Percentiles rank a stretch among this genome's conserved stretches.
phyloP scores from a whole-genome alignment of 2,888 invertebrate species.

The Orchesella flavescens region DNA sequence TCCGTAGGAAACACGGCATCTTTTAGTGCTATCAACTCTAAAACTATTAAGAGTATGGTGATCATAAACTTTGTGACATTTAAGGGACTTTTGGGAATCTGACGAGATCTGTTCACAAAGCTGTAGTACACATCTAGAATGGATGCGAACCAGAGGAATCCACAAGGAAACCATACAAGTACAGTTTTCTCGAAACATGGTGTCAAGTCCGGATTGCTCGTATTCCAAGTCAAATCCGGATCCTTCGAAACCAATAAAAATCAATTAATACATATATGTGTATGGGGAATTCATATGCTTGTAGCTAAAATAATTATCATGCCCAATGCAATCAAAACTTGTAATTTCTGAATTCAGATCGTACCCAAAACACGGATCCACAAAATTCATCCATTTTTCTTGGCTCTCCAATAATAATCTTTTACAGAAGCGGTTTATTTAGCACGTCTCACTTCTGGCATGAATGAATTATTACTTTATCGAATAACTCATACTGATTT shows the following conservation, averaged over 20 bases:
- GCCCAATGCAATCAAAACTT: no score
- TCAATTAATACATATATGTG: no score
- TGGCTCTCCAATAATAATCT: not conserved
- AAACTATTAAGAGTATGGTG: constrained; percentile 38
- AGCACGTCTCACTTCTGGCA: no score
- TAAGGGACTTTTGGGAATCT: constrained; percentile 72
- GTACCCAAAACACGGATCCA: constrained; percentile 59
- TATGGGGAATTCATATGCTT: no score
- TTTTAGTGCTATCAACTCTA: constrained; percentile 56
- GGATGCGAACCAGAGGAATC: constrained; percentile 85
- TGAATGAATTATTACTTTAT: no score
- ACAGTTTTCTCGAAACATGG: constrained; percentile 94
- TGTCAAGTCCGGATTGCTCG: constrained; percentile 88
- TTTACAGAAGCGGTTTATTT: no score
- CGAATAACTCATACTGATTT: no score
- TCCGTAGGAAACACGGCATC: constrained; percentile 33
- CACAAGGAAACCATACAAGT: constrained; percentile 90
- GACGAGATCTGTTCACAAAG: constrained; percentile 56
- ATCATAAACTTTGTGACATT: constrained; percentile 69
- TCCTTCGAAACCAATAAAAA: constrained; percentile 58
- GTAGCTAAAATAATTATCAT: no score
- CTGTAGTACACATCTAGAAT: constrained; percentile 78
- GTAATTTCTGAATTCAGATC: no score
- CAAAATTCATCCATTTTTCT: constrained; percentile 55
- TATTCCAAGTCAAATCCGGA: constrained; percentile 75